A percentile compares a stretch with the other conserved stretches of the same genome.
phyloP scores from a whole-genome alignment of 2,797 vertebrate species.

The Morelia viridis region DNA sequence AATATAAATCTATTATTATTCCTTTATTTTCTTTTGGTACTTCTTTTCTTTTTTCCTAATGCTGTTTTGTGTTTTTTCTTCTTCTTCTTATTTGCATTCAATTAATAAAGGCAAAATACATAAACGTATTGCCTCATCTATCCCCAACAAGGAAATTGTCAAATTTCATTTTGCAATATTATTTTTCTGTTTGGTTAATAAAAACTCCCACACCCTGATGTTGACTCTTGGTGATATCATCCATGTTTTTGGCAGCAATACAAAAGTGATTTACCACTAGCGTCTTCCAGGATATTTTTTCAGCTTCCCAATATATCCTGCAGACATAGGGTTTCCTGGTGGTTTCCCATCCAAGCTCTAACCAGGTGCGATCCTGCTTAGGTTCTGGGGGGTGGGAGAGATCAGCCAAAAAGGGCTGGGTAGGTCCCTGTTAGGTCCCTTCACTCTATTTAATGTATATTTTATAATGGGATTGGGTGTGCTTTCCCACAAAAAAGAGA shows the following conservation, averaged over 20 bases:
- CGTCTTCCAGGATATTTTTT: not conserved
- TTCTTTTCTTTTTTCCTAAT: too few relatives aligned
- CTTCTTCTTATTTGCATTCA: not conserved
- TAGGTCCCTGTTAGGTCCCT: not conserved
- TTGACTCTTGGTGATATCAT: not conserved
- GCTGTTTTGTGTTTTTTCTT: not conserved
- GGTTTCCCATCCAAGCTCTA: not conserved
- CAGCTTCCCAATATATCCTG: not conserved
- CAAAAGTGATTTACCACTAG: not conserved
- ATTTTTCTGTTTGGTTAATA: not conserved
- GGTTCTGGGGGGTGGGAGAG: not conserved
- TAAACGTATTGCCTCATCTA: not conserved
- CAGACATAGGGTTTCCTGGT: not conserved
- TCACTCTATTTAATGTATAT: not conserved
- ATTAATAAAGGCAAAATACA: not conserved
- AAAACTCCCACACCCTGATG: not conserved
- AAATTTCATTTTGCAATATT: not conserved
- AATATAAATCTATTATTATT: not conserved
- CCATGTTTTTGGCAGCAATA: not conserved
- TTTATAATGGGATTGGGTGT: not conserved
- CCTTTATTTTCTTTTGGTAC: not conserved
- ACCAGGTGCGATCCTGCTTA: not conserved
- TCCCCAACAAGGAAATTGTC: not conserved
- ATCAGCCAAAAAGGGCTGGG: not conserved
- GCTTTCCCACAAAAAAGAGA: not conserved